Conservation (phyloP, 53 echinoderm and acorn worm species). For the Astropecten irregularis region DNA sequence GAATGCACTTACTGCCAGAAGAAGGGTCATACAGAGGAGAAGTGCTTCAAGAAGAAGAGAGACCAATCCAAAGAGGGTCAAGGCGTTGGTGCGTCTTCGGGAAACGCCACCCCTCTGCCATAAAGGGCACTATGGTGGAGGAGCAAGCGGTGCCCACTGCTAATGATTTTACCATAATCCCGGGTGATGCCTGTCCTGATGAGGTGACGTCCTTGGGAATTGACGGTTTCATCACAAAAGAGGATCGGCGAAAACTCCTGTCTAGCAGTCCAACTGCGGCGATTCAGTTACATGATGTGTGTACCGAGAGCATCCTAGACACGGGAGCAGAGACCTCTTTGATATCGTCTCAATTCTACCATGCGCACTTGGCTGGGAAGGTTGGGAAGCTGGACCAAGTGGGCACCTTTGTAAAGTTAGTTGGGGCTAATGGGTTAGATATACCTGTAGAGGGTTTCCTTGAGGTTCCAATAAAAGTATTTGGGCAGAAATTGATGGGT, state of each 20-base stretch:
- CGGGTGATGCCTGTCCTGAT: not conserved
- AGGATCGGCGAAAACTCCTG: conserved; percentile 9
- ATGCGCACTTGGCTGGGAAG: not conserved
- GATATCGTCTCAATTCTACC: conserved; percentile 15
- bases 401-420: not conserved
- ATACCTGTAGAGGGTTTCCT: conserved; percentile 12
- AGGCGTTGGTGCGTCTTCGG: not conserved
- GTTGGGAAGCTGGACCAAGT: conserved; percentile 5
- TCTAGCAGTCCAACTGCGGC: conserved; percentile 11
- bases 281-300: not conserved
- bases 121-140: conserved; percentile 29
- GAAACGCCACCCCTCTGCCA: conserved; percentile 31
- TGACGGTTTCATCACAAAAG: not conserved
- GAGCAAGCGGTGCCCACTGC: not conserved
- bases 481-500: not conserved
- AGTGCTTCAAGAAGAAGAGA: not conserved
- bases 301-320: not conserved
- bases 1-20: conserved; percentile 15
- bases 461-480: not conserved
- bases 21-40: not conserved
- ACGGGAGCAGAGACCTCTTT: conserved; percentile 35
- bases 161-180: not conserved
- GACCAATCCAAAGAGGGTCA: not conserved
- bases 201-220: not conserved
- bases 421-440: conserved; percentile 8